Base-by-base conservation (phyloP, 2,888 invertebrate species). In the Melinaea marsaeus region DNA sequence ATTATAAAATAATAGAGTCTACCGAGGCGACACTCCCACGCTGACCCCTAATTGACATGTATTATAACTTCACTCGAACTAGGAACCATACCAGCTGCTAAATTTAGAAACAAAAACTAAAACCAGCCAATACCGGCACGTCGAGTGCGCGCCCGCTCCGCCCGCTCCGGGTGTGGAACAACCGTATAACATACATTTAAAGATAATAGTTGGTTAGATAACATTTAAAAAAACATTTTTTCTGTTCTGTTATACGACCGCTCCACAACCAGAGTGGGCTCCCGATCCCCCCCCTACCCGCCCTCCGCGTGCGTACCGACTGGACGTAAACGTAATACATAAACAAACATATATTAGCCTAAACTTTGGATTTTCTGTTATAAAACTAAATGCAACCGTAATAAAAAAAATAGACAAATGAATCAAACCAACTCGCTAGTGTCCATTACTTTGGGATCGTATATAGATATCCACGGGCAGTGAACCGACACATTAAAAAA, bases 61-160 rank as follows among this genome's bases (percentile, higher is more conserved):
- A 77, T 86, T 83, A 79, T 74, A 85, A 86, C 86, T 88, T 90
- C 87, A 90, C 89, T 88, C 87, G 85, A 88, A 85, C 90, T 91
- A 91, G 91, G 91, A 91, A 91, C 91, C 88, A 90, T 91, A 88
- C 86, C 90, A 88, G 89, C 90, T 88, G 88, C 87, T 91, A 90
- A 88, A 88, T 90, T 90, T 90, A 86, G 88, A 88, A 85, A 84
- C 79, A 79, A 81, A 85, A 82, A 76, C 66, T 74, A 78, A 75
- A 76, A 69, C 75, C 72, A 83, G 82, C 81, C 84, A 81, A 81
- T 67, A 58, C 56, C 34, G 61, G 60, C 65, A 65, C 65, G 60
- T 70, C 62, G 62, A 68, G 64, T 66, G 61, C 60, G 54, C 55
- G 47, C 57, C 22, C 22, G 22, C 1, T 22, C 22, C 22, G 22